Conservation (phyloP, 2,888 invertebrate genomes). For the Thecophora atra region DNA sequence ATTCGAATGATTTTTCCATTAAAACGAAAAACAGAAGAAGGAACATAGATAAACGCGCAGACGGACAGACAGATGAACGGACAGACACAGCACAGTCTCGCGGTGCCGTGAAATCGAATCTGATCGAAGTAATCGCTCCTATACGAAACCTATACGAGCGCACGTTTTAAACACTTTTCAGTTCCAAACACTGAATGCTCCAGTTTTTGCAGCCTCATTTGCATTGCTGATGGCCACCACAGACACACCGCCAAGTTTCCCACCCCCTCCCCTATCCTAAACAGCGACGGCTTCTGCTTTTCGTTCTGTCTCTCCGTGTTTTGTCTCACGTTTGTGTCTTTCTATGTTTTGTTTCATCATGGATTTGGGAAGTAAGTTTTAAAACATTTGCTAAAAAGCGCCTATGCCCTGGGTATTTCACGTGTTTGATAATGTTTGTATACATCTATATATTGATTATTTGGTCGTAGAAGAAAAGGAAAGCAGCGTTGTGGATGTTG, state of each 20-base stretch:
- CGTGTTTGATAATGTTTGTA: neutral
- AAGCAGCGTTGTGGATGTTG: too few species aligned
- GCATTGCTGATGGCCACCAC: neutral
- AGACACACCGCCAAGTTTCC: neutral
- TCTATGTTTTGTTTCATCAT: slow-evolving; percentile 4
- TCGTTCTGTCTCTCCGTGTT: too few species aligned
- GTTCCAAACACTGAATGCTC: neutral
- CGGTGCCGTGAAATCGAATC: slow-evolving; percentile 23
- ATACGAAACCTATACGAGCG: neutral
- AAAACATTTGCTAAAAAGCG: neutral
- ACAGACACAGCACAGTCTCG: neutral
- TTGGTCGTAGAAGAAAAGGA: too few species aligned
- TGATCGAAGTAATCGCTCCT: slow-evolving; percentile 3
- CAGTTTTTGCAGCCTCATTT: neutral
- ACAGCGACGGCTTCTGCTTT: neutral
- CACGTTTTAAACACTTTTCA: slow-evolving; percentile 7
- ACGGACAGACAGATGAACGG: neutral
- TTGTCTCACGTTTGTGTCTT: too few species aligned
- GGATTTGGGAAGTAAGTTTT: neutral
- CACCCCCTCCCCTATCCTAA: neutral
- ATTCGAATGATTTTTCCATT: slow-evolving; percentile 15
- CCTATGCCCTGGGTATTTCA: neutral
- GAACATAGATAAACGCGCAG: slow-evolving; percentile 6
- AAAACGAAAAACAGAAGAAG: slow-evolving; percentile 2
- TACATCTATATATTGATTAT: neutral